Evolutionary conservation across 1,140 invertebrate species (phyloP), one percentile per base, ranked within the genome.

Genomic region (Potamilus streckersoni): DNA sequence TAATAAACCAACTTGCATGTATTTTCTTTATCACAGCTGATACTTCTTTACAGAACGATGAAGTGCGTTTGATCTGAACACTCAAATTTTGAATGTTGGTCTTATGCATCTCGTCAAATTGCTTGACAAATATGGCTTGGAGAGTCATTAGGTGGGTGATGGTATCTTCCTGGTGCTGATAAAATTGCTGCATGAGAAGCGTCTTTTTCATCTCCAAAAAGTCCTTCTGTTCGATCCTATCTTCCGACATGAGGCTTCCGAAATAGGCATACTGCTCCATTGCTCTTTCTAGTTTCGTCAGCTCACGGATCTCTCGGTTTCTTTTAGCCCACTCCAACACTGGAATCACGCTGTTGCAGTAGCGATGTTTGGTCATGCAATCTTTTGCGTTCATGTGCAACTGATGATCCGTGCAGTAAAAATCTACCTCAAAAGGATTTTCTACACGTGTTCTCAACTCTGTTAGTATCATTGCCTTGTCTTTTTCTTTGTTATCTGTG

Each of bases 31-130:
- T 23, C 13, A 20, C 61, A 38, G 19, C 56, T 55, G 64, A 61
- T 3, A 70, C 73, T 23, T 72, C 75, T 60, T 57, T 55, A 20
- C 72, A 69, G 2, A 77, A 31, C 55, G 59, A 60, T 60, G 27
- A 66, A 19, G 70, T 72, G 17, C 75, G 63, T 56, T 68, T 77
- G 12, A 77, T 77, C 49, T 77, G 75, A 12, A 23, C 70, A 38
- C 72, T 59, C 38, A 77, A 72, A 19, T 11, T 68, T 55, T 72
- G 72, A 19, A 71, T 67, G 27, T 77, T 66, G 14, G 49, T 60
- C 12, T 62, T 23, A 55, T 77, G 75, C 19, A 77, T 23, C 23
- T 72, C 70, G 56, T 71, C 75, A n/a, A 77, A 55, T 31, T 66
- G 27, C n/a, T 58, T 6, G 63, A 71, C 73, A 31, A 77, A 77